Percentiles rank a stretch among this genome's conserved stretches.
phyloP scores from a whole-genome alignment of 2,797 vertebrate species.

The Phyllotis vaccarum region DNA sequence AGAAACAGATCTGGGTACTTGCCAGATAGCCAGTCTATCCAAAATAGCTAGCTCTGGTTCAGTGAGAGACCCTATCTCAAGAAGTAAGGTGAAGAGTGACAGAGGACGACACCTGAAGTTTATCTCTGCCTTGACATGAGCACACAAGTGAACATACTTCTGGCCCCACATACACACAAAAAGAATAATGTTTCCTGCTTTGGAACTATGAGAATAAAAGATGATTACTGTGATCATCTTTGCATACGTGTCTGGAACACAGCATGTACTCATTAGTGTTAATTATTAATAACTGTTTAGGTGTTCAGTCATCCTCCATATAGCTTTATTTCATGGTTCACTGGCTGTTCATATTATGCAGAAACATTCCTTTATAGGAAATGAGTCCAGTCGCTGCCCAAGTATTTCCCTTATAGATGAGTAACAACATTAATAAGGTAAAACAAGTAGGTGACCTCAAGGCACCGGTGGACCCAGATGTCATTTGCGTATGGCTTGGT shows the following conservation, averaged over 20 bases:
- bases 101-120: background rate
- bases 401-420: background rate
- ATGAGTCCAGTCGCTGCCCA: background rate
- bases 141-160: background rate
- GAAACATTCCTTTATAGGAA: constrained; percentile 18
- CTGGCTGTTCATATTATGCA: constrained; percentile 3
- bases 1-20: background rate
- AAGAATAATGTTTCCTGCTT: background rate
- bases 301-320: background rate
- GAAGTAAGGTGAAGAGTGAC: background rate
- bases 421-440: background rate
- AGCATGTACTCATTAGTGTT: background rate
- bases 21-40: background rate
- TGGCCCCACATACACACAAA: too few relatives aligned
- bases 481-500: background rate
- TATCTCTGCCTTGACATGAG: background rate
- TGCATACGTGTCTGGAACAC: background rate
- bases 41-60: background rate
- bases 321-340: background rate
- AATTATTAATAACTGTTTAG: background rate
- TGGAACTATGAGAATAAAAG: background rate
- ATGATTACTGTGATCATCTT: background rate
- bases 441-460: background rate
- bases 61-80: too few relatives aligned
- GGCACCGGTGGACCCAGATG: background rate